Conservation (phyloP, 2,888 invertebrate species). For the Platycheirus albimanus region DNA sequence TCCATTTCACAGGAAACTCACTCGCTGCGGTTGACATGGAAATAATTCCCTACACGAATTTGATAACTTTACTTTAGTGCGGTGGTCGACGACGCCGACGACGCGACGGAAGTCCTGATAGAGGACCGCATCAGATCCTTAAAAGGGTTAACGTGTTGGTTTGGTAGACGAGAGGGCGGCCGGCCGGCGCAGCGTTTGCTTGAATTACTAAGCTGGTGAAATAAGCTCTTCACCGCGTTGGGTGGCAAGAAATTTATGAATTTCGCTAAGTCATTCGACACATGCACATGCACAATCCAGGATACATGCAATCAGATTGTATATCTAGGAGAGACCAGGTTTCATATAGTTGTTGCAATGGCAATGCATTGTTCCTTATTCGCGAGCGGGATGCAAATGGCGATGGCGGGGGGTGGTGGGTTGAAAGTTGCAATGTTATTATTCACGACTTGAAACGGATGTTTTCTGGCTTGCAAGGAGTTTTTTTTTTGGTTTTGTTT, state of each 20-base stretch:
- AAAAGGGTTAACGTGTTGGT: conserved; percentile 23
- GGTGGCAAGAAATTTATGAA: conserved; percentile 43
- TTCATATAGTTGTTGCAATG: neutral
- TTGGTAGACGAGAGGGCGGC: too few relatives aligned
- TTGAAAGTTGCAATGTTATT: too few relatives aligned
- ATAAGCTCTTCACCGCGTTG: conserved; percentile 24
- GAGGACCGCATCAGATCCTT: conserved; percentile 9
- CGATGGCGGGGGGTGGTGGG: too few relatives aligned
- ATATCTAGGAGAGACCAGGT: neutral
- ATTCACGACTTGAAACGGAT: conserved; percentile 4
- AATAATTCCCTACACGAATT: conserved; percentile 45
- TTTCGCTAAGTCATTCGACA: conserved; percentile 43
- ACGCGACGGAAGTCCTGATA: neutral
- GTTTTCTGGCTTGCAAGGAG: conserved; percentile 14
- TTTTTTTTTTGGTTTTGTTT: conserved; percentile 17
- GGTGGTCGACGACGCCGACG: neutral
- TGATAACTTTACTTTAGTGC: conserved; percentile 43
- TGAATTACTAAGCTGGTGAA: neutral
- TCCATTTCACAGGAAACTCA: conserved; percentile 22
- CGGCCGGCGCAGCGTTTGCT: neutral
- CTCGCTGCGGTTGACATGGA: conserved; percentile 44
- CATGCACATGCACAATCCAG: conserved; percentile 51
- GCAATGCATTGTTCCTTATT: neutral
- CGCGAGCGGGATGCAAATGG: neutral
- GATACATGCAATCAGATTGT: conserved; percentile 47